Percentiles rank a stretch among this genome's conserved stretches.
These are phyloP conservation scores for Cephus nigrinus DNA, from an alignment of 2,888 invertebrate species.

Conservation along the genomic window DNA sequence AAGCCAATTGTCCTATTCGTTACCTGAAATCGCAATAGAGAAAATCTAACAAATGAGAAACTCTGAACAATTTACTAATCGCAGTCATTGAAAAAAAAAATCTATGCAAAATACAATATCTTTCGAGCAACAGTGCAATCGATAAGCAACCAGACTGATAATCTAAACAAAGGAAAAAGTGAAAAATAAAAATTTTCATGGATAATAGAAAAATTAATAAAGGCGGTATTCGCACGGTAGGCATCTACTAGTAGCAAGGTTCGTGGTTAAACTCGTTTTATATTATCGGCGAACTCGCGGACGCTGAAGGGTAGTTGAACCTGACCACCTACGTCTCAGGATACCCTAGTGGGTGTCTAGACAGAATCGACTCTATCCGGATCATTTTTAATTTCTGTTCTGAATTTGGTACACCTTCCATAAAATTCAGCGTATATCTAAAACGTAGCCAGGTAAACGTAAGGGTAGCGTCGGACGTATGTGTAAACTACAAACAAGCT, in stretches of 20 bases:
- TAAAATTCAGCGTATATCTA: neutral
- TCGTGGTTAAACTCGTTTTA: neutral
- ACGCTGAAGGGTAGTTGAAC: neutral
- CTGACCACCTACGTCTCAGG: neutral
- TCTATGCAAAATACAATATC: neutral
- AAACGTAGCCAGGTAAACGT: neutral
- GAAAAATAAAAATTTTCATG: neutral
- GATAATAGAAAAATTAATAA: constrained; percentile 54
- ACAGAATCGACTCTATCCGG: neutral
- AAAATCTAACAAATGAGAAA: neutral
- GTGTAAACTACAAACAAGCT: constrained; percentile 20
- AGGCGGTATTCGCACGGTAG: constrained; percentile 50
- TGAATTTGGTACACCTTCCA: neutral
- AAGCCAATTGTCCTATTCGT: neutral
- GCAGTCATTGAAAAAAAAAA: neutral
- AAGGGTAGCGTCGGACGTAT: neutral
- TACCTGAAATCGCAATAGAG: neutral
- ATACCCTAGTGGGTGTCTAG: neutral
- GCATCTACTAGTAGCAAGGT: neutral
- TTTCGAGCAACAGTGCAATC: neutral
- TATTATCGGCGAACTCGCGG: neutral
- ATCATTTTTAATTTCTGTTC: neutral
- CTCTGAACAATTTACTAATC: neutral
- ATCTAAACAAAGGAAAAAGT: neutral
- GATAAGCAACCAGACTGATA: neutral